Evolutionary conservation across 2,797 vertebrate species (phyloP), one percentile per base, ranked within the genome.

Genomic region (Somateria mollissima): DNA sequence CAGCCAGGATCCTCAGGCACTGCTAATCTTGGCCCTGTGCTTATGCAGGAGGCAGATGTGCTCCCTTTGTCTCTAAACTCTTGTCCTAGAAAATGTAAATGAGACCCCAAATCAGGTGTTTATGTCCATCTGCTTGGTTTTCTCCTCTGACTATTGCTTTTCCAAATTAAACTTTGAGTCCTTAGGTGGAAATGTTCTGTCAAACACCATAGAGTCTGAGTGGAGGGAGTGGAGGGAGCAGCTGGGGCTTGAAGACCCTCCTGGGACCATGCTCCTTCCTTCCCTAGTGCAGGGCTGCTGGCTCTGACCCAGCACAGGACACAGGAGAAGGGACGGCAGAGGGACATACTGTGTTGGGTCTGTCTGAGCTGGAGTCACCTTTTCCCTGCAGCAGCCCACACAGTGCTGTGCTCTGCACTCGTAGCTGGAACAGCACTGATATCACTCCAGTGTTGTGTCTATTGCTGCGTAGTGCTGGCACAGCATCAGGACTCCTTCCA

Each of bases 11-110:
- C n/a, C 64, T 73, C 78, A 87, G 84, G 27, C 34, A 43, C 27
- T 84, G 56, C 64, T 90, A 71, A 67, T 91, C 87, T 69, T 82
- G 37, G 14, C 71, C 69, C 13, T 64, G 43, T 65, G 14, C 49
- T 78, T 89, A 30, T 32, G 41, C 62, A 58, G 67, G 37, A 88
- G 80, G 34, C 73, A 90, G 88, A 84, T 88, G 60, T 84, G 45
- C 27, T 91, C 41, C 72, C 57, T 45, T 90, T 84, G 53, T 80
- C 53, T 90, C 75, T 83, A 65, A 72, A 84, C 43, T 72, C 66
- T 57, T 91, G 51, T 72, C 62, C 65, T 91, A 84, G 82, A 87
- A 92, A 95, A 93, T 57, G 53, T 47, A 90, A 87, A 89, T 73
- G 49, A 93, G n/a, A 89, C 58, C 57, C 34, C 36, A 90, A 34